These are phyloP conservation scores for Peromyscus nudipes DNA, from an alignment of 2,797 vertebrate genomes.

Conservation along the genomic window DNA sequence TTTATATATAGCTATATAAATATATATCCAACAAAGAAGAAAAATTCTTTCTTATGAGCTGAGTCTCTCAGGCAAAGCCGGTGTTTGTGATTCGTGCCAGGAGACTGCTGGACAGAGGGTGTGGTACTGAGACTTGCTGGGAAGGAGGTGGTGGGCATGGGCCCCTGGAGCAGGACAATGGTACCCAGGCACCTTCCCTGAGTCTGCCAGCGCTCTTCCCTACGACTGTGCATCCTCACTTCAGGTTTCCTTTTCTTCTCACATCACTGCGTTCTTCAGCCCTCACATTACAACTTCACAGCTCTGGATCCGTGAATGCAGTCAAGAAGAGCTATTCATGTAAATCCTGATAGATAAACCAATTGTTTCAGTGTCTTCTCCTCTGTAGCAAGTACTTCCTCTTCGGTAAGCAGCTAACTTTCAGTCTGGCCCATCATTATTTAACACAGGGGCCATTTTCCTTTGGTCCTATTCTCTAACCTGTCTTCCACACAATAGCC, in stretches of 20 bases:
- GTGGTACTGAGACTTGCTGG: too few species aligned
- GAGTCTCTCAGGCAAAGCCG: background rate
- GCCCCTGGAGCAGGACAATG: background rate
- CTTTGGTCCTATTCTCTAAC: background rate
- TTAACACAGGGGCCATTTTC: background rate
- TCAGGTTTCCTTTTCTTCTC: background rate
- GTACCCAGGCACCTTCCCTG: background rate
- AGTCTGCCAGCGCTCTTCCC: background rate
- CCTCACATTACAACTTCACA: background rate
- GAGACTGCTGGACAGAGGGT: background rate
- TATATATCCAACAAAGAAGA: background rate
- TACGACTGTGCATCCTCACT: background rate
- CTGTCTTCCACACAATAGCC: background rate
- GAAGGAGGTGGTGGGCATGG: rapidly evolving
- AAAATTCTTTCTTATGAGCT: background rate
- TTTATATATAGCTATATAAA: background rate
- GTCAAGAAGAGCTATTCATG: background rate
- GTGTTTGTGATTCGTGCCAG: background rate
- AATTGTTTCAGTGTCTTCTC: background rate
- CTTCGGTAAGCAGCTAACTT: background rate
- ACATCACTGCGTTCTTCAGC: too few species aligned
- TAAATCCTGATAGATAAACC: background rate
- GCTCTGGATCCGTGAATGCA: background rate
- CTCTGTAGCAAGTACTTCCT: background rate
- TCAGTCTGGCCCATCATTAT: background rate